phyloP scores from a whole-genome alignment of 1,140 invertebrate genomes.

The Carcinoscorpius rotundicauda region DNA sequence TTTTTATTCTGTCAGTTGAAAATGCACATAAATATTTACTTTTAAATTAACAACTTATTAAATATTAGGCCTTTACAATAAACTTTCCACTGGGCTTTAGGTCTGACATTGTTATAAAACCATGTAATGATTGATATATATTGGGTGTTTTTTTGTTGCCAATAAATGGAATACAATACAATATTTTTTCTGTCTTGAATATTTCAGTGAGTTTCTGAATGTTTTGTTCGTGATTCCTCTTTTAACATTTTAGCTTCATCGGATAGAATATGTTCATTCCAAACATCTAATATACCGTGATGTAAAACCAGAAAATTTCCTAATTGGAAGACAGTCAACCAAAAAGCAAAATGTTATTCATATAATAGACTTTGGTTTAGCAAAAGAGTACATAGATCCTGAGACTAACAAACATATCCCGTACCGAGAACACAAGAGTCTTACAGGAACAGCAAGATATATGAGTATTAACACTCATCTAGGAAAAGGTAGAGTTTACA shows the following conservation, averaged over 20 bases:
- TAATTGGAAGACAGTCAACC: conserved; percentile 94
- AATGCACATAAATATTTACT: too few species aligned
- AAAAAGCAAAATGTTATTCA: conserved; percentile 98
- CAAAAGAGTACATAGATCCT: conserved; percentile 99
- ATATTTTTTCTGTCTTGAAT: too few species aligned
- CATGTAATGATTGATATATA: too few species aligned
- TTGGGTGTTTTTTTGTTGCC: too few species aligned
- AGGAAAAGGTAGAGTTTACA: conserved; percentile 64
- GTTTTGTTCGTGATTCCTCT: too few species aligned
- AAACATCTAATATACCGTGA: conserved; percentile 99
- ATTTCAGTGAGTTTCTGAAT: too few species aligned
- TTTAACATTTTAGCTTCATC: conserved; percentile 51
- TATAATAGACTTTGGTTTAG: conserved; percentile 99
- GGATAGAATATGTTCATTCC: conserved; percentile 99
- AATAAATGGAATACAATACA: too few species aligned
- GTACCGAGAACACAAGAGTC: conserved; percentile 98
- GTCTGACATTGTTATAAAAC: too few species aligned
- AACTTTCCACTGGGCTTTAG: too few species aligned
- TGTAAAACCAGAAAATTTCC: conserved; percentile 99
- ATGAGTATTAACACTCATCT: conserved; percentile 99
- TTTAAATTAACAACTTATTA: too few species aligned
- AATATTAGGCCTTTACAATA: too few species aligned
- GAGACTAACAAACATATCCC: conserved; percentile 99
- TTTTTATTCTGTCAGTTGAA: too few species aligned
- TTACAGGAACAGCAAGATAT: conserved; percentile 91